These are phyloP conservation scores for Microctonus aethiopoides DNA, from an alignment of 2,888 invertebrate genomes.

Conservation along the genomic window DNA sequence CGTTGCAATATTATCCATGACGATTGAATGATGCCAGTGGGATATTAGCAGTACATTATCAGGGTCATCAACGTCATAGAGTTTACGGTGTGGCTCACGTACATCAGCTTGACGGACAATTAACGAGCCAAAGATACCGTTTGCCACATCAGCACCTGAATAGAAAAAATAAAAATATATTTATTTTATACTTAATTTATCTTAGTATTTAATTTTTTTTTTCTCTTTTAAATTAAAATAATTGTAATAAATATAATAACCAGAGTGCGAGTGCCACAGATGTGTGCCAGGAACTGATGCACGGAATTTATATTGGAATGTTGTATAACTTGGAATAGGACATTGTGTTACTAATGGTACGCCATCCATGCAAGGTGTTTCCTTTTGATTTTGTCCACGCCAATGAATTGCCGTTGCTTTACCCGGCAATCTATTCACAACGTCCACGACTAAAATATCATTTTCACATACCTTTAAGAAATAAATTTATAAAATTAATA, in stretches of 20 bases:
- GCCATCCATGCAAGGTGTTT: conserved; percentile 81
- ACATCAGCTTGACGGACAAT: conserved; percentile 76
- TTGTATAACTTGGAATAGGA: conserved; percentile 76
- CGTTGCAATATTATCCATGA: conserved; percentile 52
- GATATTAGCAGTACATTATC: conserved; percentile 78
- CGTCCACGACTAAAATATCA: conserved; percentile 80
- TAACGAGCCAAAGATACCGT: conserved; percentile 78
- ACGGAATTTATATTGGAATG: conserved; percentile 78
- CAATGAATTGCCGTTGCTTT: conserved; percentile 80
- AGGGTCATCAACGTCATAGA: conserved; percentile 79
- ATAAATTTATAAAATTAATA: background rate
- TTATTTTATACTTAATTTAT: background rate
- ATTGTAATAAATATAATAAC: conserved; percentile 44
- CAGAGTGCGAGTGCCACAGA: conserved; percentile 77
- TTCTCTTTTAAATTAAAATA: no score
- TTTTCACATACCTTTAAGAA: conserved; percentile 75
- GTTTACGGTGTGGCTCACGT: conserved; percentile 71
- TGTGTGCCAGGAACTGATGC: conserved; percentile 78
- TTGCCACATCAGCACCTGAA: conserved; percentile 72
- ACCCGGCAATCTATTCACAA: conserved; percentile 76
- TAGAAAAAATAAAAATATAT: background rate
- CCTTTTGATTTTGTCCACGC: conserved; percentile 76
- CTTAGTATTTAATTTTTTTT: no score
- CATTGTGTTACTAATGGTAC: conserved; percentile 83
- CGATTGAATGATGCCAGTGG: conserved; percentile 75